These are phyloP conservation scores for Leuciscus waleckii DNA, from an alignment of 2,797 vertebrate species.

Conservation along the genomic window DNA sequence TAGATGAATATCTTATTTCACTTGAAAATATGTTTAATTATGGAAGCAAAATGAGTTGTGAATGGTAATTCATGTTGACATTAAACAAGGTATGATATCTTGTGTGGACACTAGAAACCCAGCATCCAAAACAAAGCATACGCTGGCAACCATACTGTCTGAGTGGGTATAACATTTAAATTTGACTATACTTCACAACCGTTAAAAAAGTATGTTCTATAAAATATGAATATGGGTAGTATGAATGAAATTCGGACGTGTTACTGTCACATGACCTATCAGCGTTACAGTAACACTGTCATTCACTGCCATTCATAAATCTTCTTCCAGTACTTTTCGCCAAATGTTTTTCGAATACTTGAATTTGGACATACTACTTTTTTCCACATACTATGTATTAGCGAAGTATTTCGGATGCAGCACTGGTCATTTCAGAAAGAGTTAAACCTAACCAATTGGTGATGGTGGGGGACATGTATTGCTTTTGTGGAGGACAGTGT, in stretches of 20 bases:
- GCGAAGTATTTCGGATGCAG: background rate
- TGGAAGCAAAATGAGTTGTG: background rate
- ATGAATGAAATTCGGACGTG: background rate
- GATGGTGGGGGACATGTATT: background rate
- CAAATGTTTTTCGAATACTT: background rate
- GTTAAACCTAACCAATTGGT: background rate
- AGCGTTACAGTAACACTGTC: too few relatives aligned
- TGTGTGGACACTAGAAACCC: background rate
- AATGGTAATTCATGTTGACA: background rate
- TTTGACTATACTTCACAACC: background rate
- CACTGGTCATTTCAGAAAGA: background rate
- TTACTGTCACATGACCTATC: background rate
- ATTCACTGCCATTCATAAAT: background rate
- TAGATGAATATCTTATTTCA: background rate
- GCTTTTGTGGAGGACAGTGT: background rate
- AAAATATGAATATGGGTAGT: background rate
- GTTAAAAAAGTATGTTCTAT: background rate
- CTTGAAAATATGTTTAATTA: background rate
- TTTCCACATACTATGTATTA: background rate
- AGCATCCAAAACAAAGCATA: background rate
- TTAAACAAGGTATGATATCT: conserved; percentile 1
- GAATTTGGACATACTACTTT: background rate
- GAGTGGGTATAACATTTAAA: background rate
- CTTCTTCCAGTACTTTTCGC: background rate
- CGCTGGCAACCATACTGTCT: background rate